Evolutionary conservation across 2,113 vertebrate species (phyloP).

Genomic region (Pseudopodoces humilis): DNA sequence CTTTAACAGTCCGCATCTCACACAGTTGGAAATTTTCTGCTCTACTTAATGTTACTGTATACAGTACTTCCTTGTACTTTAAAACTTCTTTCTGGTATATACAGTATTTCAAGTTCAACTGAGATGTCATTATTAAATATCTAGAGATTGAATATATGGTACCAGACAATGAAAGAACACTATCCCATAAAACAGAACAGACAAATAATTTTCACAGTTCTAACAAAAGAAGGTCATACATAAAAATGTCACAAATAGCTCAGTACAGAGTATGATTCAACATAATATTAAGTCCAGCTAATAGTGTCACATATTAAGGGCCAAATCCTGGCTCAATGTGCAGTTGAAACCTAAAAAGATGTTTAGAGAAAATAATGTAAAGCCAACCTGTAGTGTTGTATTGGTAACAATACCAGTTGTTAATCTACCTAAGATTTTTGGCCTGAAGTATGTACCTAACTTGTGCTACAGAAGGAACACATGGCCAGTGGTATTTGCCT

Average conservation of each 20-base stretch:
- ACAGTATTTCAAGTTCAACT: background rate
- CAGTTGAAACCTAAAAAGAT: conserved; percentile 2
- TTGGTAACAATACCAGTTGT: background rate
- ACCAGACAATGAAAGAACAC: conserved; percentile 34
- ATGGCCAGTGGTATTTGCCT: background rate
- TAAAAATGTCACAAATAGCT: conserved; percentile 35
- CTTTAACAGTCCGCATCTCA: background rate
- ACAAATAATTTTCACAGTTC: conserved; percentile 61
- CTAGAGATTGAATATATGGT: background rate
- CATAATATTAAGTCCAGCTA: conserved; percentile 48
- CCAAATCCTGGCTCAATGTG: conserved; percentile 44
- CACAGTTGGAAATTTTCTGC: background rate
- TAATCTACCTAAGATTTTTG: background rate
- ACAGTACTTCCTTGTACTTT: background rate
- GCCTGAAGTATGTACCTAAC: background rate
- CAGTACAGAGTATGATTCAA: conserved; percentile 19
- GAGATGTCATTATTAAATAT: background rate
- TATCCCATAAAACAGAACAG: conserved; percentile 25
- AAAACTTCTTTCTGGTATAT: background rate
- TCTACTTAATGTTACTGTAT: background rate
- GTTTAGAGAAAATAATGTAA: background rate
- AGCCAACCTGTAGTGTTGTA: background rate
- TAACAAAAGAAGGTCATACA: conserved; percentile 36
- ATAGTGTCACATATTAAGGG: conserved; percentile 5
- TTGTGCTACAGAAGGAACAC: background rate